Base-by-base conservation (phyloP, 2,888 invertebrate species). In the Orthosia gracilis region DNA sequence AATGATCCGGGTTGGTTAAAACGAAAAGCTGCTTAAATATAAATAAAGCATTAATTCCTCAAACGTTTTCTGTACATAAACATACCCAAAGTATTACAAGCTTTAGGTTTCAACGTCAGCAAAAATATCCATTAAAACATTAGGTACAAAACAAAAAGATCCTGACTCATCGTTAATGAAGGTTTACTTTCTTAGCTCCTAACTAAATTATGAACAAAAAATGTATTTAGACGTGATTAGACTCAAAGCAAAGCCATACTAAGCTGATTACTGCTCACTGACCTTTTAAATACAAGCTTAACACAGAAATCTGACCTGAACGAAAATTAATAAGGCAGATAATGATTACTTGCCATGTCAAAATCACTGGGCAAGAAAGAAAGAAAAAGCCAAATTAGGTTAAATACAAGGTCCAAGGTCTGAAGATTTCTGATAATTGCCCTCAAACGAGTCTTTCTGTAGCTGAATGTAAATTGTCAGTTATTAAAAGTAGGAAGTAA, bases 251-350 rank as follows among this genome's bases (percentile, higher is more conserved):
- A 86, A 87, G 88, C 84, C 76, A 69, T 59, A 84, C 69, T 92
- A 92, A 92, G 91, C 92, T 87, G 92, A 91, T 92, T 92, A 92
- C 85, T 89, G 89, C 85, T 78, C 89, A 71, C 81, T 91, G 91
- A 91, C 91, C 91, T 91, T 91, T 90, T 86, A 89, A 90, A 88
- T 89, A 90, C 84, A 86, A 86, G 90, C 90, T 90, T 90, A 86
- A 88, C 86, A 77, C 81, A 69, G 89, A 89, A 90, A 91, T 89
- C 87, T 88, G 89, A 91, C 88, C 89, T 84, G 83, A 87, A 87
- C 84, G 84, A 89, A 87, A 89, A 90, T 89, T 89, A 89, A 89
- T 87, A 91, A 89, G 85, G 79, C 80, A 87, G 85, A 85, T 87
- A 88, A 90, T 92, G 86, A 90, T 83, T 88, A 88, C 87, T 80